Conservation (phyloP, 1,140 invertebrate species). For the Hestina assimilis region DNA sequence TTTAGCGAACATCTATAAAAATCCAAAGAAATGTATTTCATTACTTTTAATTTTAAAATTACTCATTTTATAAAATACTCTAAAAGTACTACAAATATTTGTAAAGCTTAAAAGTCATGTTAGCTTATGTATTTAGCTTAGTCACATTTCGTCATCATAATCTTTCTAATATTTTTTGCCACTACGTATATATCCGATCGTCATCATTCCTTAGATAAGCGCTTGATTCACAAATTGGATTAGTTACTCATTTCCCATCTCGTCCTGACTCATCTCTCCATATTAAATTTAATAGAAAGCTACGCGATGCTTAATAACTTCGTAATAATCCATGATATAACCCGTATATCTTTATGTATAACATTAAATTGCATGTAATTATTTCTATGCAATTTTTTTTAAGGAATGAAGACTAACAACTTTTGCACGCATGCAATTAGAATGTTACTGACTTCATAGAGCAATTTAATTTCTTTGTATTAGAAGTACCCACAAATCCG, state of each 20-base stretch:
- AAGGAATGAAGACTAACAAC: no score
- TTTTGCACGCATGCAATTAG: no score
- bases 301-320: not conserved
- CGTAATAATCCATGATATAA: no score
- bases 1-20: no score
- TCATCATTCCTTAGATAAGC: constrained; percentile 36
- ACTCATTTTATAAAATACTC: not conserved
- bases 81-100: no score
- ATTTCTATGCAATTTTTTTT: no score
- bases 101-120: not conserved
- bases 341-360: no score
- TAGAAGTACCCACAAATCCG: no score
- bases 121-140: not conserved
- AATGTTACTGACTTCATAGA: no score
- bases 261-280: constrained; percentile 31
- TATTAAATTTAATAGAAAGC: constrained; percentile 15
- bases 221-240: constrained; percentile 49
- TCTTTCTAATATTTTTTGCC: not conserved
- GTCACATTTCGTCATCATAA: not conserved
- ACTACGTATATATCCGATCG: constrained; percentile 2
- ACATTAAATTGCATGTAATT: no score
- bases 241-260: constrained; percentile 48
- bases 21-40: no score
- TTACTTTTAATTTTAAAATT: not conserved
- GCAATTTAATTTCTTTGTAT: no score